Evolutionary conservation across 2,888 invertebrate genomes (phyloP).

Genomic region (Linyphia triangularis): DNA sequence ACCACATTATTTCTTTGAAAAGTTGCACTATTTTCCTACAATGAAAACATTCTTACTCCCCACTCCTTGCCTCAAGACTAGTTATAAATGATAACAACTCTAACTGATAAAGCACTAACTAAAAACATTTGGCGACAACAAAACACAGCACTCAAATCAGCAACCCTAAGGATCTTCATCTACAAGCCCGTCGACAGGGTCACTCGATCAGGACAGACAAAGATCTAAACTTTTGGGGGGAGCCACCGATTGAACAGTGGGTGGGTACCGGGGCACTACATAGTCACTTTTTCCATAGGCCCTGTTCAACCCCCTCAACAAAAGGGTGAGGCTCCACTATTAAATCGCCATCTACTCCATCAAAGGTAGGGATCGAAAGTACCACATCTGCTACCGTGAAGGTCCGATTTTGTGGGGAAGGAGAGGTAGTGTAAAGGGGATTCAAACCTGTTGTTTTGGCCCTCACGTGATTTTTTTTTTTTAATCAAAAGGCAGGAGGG

Average conservation of each 20-base stretch:
- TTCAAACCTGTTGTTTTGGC: constrained; percentile 60
- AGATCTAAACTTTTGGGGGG: constrained; percentile 46
- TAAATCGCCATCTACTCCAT: constrained; percentile 69
- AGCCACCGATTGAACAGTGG: constrained; percentile 25
- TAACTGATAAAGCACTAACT: no score
- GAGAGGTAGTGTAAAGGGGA: no score
- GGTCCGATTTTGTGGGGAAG: constrained; percentile 38
- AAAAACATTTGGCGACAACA: constrained; percentile 4
- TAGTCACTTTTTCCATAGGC: constrained; percentile 47
- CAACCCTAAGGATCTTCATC: constrained; percentile 22
- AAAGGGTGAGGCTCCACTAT: constrained; percentile 62
- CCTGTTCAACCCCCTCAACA: constrained; percentile 47
- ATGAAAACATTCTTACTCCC: no score
- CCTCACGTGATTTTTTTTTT: constrained; percentile 34
- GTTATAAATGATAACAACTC: no score
- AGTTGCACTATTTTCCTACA: no score
- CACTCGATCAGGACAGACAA: constrained; percentile 43
- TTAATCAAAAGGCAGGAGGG: constrained; percentile 18
- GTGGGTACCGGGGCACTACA: constrained; percentile 24
- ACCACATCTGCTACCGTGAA: constrained; percentile 60
- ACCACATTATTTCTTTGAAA: no score
- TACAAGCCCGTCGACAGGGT: constrained; percentile 40
- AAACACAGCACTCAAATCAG: not conserved
- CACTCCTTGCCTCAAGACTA: no score
- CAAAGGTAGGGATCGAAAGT: constrained; percentile 32